Conservation (phyloP, 1,140 invertebrate genomes). For the Brachionus plicatilis region DNA sequence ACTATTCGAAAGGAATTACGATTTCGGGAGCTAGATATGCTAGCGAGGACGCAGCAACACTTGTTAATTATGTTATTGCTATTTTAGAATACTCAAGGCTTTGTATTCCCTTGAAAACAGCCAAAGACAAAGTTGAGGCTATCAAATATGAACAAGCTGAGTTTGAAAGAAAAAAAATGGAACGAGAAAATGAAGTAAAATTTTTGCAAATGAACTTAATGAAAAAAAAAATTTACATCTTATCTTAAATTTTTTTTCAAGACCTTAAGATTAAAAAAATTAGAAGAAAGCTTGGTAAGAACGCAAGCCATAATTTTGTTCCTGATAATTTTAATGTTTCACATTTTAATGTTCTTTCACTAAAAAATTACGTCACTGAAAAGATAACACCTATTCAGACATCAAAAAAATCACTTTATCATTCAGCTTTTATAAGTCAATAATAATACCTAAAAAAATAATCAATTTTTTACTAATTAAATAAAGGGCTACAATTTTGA, state of each 20-base stretch:
- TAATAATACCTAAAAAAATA: background rate
- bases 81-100: constrained; percentile 54
- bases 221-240: background rate
- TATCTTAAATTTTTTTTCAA: constrained; percentile 4
- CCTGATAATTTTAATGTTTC: background rate
- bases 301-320: background rate
- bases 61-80: constrained; percentile 55
- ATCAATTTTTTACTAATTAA: background rate
- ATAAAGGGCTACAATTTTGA: background rate
- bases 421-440: background rate
- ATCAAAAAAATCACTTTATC: background rate
- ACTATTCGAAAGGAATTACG: constrained; percentile 48
- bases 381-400: background rate
- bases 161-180: constrained; percentile 46
- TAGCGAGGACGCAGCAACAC: constrained; percentile 53
- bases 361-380: background rate
- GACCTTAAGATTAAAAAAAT: constrained; percentile 37
- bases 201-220: too few species aligned
- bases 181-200: constrained; percentile 24
- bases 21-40: constrained; percentile 52
- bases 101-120: constrained; percentile 49
- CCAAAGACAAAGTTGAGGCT: constrained; percentile 49
- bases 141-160: constrained; percentile 54
- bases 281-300: constrained; percentile 41
- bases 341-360: background rate